These are phyloP conservation scores for Otocyon megalotis DNA, from an alignment of 2,113 vertebrate species.

Conservation along the genomic window DNA sequence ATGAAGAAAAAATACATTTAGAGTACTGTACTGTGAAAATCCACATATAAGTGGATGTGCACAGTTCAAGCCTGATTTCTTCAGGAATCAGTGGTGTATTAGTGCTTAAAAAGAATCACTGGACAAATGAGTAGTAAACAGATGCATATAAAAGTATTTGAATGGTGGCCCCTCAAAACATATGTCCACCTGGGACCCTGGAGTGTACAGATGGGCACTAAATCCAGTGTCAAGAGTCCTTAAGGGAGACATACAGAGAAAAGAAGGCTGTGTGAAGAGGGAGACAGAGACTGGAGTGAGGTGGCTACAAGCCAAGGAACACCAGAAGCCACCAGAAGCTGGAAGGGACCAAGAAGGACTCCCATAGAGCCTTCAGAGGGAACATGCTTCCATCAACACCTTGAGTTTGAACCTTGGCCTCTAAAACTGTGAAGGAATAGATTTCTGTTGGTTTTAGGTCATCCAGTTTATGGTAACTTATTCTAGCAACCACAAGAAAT, in stretches of 20 bases:
- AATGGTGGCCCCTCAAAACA: not conserved
- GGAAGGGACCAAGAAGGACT: not conserved
- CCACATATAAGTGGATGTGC: not conserved
- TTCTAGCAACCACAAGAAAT: not conserved
- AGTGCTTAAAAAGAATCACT: not conserved
- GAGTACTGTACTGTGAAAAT: not conserved
- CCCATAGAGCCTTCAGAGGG: not conserved
- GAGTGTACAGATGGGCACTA: not conserved
- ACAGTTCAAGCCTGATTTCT: not conserved
- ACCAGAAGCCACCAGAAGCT: not conserved
- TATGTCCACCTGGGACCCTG: not conserved
- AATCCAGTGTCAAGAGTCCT: not conserved
- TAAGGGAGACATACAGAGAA: not conserved
- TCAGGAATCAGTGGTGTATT: not conserved
- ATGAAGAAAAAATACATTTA: not conserved
- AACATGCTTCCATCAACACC: not conserved
- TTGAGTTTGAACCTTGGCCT: not conserved
- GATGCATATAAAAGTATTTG: not conserved
- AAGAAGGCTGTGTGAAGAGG: not conserved
- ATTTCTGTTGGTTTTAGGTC: not conserved
- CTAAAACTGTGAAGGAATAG: not conserved
- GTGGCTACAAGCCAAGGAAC: not conserved
- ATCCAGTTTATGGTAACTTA: not conserved
- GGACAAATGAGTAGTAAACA: not conserved
- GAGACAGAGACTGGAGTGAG: not conserved